These are phyloP conservation scores for Equus przewalskii DNA, from an alignment of 2,113 vertebrate species.

Conservation along the genomic window DNA sequence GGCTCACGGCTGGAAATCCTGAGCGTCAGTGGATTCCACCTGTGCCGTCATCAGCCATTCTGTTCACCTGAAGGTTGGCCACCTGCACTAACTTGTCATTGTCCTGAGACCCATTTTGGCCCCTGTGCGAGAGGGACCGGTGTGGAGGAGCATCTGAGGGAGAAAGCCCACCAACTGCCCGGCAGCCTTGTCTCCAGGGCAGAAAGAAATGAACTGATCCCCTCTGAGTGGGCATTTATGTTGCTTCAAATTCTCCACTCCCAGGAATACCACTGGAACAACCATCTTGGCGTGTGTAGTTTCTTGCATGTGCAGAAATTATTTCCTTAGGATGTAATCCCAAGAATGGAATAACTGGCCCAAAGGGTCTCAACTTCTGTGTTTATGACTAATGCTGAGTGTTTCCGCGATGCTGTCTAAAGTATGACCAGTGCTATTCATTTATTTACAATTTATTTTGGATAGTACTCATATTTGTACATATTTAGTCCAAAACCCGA, in stretches of 20 bases:
- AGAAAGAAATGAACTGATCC: neutral
- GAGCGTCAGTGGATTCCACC: neutral
- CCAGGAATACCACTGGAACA: neutral
- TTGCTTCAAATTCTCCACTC: neutral
- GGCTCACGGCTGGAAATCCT: neutral
- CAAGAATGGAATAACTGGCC: neutral
- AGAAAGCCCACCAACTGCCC: fast-evolving
- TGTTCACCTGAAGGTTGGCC: neutral
- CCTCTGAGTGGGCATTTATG: neutral
- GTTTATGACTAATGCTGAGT: neutral
- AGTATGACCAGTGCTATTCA: neutral
- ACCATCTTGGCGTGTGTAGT: neutral
- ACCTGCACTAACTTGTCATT: neutral
- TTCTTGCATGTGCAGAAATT: neutral
- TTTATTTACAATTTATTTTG: constrained; percentile 5
- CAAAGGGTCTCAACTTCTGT: neutral
- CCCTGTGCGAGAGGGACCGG: neutral
- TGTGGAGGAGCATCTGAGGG: neutral
- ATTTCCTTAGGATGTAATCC: neutral
- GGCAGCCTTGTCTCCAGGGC: neutral
- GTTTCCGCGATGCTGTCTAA: neutral
- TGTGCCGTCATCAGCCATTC: fast-evolving
- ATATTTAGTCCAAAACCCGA: constrained; percentile 19
- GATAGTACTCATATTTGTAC: neutral
- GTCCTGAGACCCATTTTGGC: neutral